Conservation (phyloP, 2,797 vertebrate genomes). For the Cirrhinus molitorella region DNA sequence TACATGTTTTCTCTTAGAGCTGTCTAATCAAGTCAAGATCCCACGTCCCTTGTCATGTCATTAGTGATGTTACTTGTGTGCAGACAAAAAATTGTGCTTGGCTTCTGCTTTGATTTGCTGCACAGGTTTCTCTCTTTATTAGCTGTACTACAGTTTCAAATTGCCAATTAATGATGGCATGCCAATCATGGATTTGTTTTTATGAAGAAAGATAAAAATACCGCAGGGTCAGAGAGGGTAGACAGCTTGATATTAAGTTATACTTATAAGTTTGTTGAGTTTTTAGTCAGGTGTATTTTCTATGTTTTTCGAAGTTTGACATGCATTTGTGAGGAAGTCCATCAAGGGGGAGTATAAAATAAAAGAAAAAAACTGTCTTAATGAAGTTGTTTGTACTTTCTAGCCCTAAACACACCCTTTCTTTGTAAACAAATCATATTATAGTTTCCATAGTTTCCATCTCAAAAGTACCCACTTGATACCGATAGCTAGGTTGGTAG, state of each 20-base stretch:
- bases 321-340: not conserved
- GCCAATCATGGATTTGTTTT: constrained; percentile 38
- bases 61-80: constrained; percentile 48
- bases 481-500: too few species aligned
- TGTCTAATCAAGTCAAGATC: constrained; percentile 51
- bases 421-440: too few species aligned
- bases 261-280: constrained; percentile 5
- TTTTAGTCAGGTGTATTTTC: not conserved
- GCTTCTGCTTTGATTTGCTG: constrained; percentile 50
- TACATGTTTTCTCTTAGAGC: constrained; percentile 46
- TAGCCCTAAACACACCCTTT: too few species aligned
- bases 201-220: constrained; percentile 48
- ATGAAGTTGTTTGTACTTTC: too few species aligned
- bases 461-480: too few species aligned
- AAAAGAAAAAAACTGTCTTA: too few species aligned
- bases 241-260: constrained; percentile 28
- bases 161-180: constrained; percentile 58
- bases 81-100: constrained; percentile 41
- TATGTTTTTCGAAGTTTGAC: not conserved
- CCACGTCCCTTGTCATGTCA: constrained; percentile 52
- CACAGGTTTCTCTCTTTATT: constrained; percentile 58
- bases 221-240: constrained; percentile 14
- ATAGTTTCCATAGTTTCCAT: too few species aligned
- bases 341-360: not conserved
- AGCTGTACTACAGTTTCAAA: constrained; percentile 43